phyloP scores from a whole-genome alignment of 2,888 invertebrate genomes.

The Phyto melanocephala region DNA sequence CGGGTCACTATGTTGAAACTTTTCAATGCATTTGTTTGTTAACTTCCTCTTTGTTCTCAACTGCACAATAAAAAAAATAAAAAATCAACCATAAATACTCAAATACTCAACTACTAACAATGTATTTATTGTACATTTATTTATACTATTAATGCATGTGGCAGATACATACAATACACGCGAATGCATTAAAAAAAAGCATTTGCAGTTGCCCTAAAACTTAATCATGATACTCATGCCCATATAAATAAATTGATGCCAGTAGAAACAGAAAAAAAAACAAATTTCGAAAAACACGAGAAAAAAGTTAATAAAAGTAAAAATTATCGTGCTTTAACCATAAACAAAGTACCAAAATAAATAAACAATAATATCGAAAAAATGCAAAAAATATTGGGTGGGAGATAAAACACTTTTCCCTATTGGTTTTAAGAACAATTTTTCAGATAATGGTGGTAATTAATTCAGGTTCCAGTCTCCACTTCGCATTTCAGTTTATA shows the following conservation, averaged over 20 bases:
- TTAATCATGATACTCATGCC: constrained; percentile 54
- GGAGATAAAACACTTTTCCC: not conserved
- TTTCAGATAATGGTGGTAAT: no score
- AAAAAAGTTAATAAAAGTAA: not conserved
- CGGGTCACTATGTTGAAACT: constrained; percentile 49
- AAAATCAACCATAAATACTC: not conserved
- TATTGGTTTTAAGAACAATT: no score
- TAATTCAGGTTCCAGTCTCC: no score
- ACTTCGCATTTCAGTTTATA: no score
- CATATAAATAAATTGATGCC: constrained; percentile 18
- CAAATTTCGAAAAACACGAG: not conserved
- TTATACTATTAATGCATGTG: not conserved
- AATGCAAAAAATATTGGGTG: not conserved
- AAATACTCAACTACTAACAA: not conserved
- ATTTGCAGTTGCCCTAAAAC: constrained; percentile 48
- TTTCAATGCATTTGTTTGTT: constrained; percentile 21
- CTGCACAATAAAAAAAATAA: constrained; percentile 13
- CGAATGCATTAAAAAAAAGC: constrained; percentile 22
- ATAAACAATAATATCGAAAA: constrained; percentile 11
- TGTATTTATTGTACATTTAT: not conserved
- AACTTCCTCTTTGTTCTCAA: constrained; percentile 46
- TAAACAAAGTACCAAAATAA: constrained; percentile 42
- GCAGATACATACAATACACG: not conserved
- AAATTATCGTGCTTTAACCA: constrained; percentile 51
- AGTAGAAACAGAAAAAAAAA: not conserved